These are phyloP conservation scores for Rousettus madagascariensis DNA, from an alignment of 2,797 vertebrate species.

Conservation along the genomic window DNA sequence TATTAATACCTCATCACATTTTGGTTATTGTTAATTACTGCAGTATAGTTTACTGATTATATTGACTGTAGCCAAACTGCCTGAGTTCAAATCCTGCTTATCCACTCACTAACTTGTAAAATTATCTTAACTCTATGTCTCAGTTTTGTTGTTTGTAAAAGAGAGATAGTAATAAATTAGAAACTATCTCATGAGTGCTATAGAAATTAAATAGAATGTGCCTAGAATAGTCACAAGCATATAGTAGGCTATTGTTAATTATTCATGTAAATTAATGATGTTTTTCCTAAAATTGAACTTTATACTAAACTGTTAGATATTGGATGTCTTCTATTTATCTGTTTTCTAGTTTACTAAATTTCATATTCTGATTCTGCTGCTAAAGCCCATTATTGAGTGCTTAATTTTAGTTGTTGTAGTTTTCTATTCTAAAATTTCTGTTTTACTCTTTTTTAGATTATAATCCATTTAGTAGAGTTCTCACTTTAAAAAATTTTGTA, in stretches of 20 bases:
- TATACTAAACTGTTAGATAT: neutral
- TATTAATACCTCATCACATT: neutral
- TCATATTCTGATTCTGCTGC: neutral
- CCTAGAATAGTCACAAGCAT: neutral
- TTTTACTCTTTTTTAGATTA: neutral
- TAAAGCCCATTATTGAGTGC: neutral
- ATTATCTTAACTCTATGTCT: neutral
- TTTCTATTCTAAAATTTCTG: slow-evolving; percentile 15
- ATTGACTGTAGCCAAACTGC: neutral
- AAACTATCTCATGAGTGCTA: neutral
- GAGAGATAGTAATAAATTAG: neutral
- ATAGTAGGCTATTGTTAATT: neutral
- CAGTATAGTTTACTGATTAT: neutral
- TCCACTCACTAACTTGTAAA: neutral
- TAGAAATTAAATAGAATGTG: neutral
- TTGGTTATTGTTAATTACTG: neutral
- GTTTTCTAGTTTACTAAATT: neutral
- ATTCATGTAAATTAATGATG: neutral
- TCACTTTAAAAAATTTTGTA: neutral
- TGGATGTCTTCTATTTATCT: neutral
- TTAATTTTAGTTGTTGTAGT: neutral
- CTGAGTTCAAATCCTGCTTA: neutral
- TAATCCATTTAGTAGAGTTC: neutral
- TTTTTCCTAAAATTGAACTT: neutral
- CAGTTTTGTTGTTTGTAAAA: neutral